Evolutionary conservation across 1,140 invertebrate genomes (phyloP).

Genomic region (Archivesica marissinica): DNA sequence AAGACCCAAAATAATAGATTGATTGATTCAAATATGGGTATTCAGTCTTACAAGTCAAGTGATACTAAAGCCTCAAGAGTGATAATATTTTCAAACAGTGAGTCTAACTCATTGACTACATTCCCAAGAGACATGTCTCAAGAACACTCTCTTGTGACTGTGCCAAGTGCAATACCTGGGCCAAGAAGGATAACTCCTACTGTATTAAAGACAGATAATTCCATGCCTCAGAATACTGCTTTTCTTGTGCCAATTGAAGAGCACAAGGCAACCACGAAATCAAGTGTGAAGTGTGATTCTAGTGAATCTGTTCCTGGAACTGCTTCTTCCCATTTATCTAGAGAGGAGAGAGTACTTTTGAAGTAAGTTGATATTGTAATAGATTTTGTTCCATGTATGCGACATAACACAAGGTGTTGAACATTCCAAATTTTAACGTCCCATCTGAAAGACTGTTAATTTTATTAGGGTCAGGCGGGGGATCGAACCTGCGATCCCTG

Average conservation of each 20-base stretch:
- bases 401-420: neutral
- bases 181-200: slow-evolving; percentile 63
- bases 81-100: slow-evolving; percentile 55
- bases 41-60: slow-evolving; percentile 27
- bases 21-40: slow-evolving; percentile 55
- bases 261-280: neutral
- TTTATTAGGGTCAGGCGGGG: no score
- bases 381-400: neutral
- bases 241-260: slow-evolving; percentile 58
- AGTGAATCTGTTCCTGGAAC: neutral
- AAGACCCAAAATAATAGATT: slow-evolving; percentile 19
- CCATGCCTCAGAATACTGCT: slow-evolving; percentile 52
- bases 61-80: slow-evolving; percentile 45
- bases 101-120: slow-evolving; percentile 14
- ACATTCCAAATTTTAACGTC: no score
- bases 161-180: slow-evolving; percentile 4
- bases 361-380: slow-evolving; percentile 53
- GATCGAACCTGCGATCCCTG: no score
- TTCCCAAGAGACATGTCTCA: slow-evolving; percentile 29
- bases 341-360: slow-evolving; percentile 67
- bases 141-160: slow-evolving; percentile 43
- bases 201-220: slow-evolving; percentile 50
- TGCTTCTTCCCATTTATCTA: neutral
- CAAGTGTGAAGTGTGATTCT: neutral
- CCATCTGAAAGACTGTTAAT: no score